Evolutionary conservation across 2,888 invertebrate genomes (phyloP), one percentile per base, ranked within the genome.

Genomic region (Metacarcinus magister): DNA sequence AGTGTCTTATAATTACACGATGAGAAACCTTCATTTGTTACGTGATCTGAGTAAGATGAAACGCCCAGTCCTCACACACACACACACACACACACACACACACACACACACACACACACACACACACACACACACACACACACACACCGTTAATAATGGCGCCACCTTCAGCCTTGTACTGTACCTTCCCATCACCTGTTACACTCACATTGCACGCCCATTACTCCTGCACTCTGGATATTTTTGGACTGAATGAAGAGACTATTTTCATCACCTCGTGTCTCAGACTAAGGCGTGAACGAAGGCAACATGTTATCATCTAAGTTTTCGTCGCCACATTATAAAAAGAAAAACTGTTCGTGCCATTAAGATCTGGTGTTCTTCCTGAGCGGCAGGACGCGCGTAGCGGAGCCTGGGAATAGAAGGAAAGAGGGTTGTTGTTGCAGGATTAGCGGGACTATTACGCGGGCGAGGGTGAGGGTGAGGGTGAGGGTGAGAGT

Each of bases 111-210:
- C 75, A 75, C 75, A 75, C 75, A n/a, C 75, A 75, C 75, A 28
- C 28, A 82, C 82, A 32, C 82, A 82, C 82, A 32, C 82, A 82
- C 82, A 32, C 82, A 82, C 82, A 82, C 82, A 28, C 82, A 82
- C 82, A 28, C 28, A 82, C 28, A 82, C 67, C 23, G n/a, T 67
- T 67, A 82, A 82, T 82, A 1, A 1, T 28, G 5, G 32, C 13
- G 32, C 32, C 28, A 82, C 82, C 4, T 28, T 82, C 82, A 82
- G 5, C 32, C 82, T 82, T 0, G n/a, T n/a, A n/a, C n/a, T n/a
- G n/a, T n/a, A n/a, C 82, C 82, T 82, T 32, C 82, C 82, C 82
- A 82, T 82, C 82, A 28, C 32, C 82, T 13, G 82, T 32, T 19
- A 67, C 32, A 67, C 67, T 32, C 32, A 32, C 82, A 32, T 32